Evolutionary conservation across 2,113 vertebrate genomes (phyloP).

Genomic region (Ancistrus triradiatus): DNA sequence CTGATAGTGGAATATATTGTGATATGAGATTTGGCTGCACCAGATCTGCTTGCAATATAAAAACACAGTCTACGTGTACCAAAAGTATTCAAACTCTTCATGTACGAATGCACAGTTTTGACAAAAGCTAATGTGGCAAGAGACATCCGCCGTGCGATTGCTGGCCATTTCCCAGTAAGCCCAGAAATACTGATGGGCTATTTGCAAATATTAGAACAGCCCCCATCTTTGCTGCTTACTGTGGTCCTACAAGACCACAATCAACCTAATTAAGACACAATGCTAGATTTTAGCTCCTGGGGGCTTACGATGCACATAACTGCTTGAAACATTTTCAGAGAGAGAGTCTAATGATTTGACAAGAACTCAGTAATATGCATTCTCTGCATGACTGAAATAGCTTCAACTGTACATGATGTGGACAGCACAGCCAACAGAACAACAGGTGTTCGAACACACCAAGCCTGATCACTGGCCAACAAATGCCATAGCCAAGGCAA

Average conservation of each 20-base stretch:
- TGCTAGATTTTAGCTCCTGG: background rate
- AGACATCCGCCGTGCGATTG: too few relatives aligned
- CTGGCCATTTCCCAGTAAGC: too few relatives aligned
- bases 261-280: background rate
- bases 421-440: background rate
- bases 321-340: background rate
- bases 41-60: too few relatives aligned
- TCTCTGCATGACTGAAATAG: conserved; percentile 37
- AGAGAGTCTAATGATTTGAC: background rate
- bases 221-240: background rate
- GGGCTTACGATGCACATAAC: background rate
- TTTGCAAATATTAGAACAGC: too few relatives aligned
- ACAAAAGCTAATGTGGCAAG: too few relatives aligned
- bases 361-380: conserved; percentile 18
- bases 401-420: conserved; percentile 15
- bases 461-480: background rate
- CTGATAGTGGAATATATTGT: too few relatives aligned
- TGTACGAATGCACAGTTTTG: too few relatives aligned
- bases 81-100: too few relatives aligned
- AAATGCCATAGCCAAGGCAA: background rate
- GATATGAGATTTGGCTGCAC: too few relatives aligned
- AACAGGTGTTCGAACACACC: conserved; percentile 5
- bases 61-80: too few relatives aligned
- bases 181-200: too few relatives aligned
- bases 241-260: background rate